Evolutionary conservation across 2,113 vertebrate species (phyloP).

Genomic region (Chaetops frenatus): DNA sequence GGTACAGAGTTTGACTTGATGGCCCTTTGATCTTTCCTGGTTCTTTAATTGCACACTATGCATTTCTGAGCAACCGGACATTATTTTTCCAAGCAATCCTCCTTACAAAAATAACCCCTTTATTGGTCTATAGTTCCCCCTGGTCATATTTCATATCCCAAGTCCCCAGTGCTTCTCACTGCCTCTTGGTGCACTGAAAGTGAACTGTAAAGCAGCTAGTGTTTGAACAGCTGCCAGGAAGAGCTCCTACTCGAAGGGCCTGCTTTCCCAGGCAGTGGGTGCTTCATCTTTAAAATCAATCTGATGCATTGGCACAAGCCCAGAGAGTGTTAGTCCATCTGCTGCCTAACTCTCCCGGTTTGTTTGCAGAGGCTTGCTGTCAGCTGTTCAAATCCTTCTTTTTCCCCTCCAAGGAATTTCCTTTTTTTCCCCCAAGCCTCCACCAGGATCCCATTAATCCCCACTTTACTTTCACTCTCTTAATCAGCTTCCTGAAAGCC

Average conservation of each 20-base stretch:
- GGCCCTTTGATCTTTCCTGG: neutral
- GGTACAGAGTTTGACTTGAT: neutral
- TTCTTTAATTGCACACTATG: neutral
- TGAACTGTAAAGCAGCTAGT: neutral
- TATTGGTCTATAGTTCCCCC: neutral
- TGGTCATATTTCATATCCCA: conserved; percentile 14
- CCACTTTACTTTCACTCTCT: conserved; percentile 18
- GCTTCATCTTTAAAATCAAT: conserved; percentile 58
- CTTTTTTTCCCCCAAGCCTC: neutral
- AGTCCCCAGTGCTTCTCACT: neutral
- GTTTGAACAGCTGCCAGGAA: conserved; percentile 59
- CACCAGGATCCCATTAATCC: conserved; percentile 14
- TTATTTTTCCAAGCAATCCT: neutral
- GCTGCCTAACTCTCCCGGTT: neutral
- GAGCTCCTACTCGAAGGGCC: conserved; percentile 13
- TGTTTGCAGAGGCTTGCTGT: conserved; percentile 47
- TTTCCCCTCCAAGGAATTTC: conserved; percentile 9
- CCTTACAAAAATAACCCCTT: neutral
- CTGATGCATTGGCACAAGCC: conserved; percentile 49
- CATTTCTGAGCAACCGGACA: neutral
- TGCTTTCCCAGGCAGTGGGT: conserved; percentile 59
- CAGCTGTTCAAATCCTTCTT: conserved; percentile 46
- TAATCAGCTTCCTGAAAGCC: conserved; percentile 35
- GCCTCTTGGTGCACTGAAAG: neutral
- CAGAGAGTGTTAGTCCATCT: conserved; percentile 54